Evolutionary conservation across 2,888 invertebrate species (phyloP).

Genomic region (Macropis europaea): DNA sequence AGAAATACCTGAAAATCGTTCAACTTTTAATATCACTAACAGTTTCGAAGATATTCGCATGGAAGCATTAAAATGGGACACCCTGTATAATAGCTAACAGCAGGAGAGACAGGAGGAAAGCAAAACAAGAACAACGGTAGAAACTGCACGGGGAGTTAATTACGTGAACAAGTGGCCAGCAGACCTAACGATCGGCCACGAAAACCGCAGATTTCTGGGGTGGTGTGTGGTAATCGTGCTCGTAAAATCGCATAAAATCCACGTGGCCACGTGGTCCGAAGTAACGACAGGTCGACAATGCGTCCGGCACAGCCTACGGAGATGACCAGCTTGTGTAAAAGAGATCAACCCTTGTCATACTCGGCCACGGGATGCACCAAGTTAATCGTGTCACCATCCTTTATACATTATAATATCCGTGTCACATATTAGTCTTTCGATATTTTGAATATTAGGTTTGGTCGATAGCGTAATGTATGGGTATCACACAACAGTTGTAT

Average conservation of each 20-base stretch:
- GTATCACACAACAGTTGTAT: too few species aligned
- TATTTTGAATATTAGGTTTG: too few species aligned
- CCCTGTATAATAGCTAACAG: too few species aligned
- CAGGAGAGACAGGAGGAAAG: neutral
- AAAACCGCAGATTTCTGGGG: slow-evolving; percentile 67
- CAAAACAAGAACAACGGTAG: neutral
- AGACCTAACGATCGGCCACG: slow-evolving; percentile 64
- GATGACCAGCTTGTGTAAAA: slow-evolving; percentile 36
- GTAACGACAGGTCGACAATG: slow-evolving; percentile 45
- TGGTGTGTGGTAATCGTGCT: slow-evolving; percentile 65
- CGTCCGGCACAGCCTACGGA: slow-evolving; percentile 37
- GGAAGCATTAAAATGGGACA: too few species aligned
- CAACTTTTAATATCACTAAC: too few species aligned
- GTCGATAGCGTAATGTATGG: too few species aligned
- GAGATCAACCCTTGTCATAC: slow-evolving; percentile 16
- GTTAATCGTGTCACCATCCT: neutral
- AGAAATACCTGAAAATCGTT: too few species aligned
- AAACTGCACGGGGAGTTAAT: slow-evolving; percentile 60
- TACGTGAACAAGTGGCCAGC: slow-evolving; percentile 65
- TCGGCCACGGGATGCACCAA: neutral
- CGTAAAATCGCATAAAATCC: slow-evolving; percentile 66
- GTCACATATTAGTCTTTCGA: neutral
- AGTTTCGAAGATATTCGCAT: too few species aligned
- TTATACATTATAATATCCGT: neutral
- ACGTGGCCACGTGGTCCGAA: slow-evolving; percentile 25